Conservation (phyloP, 2,888 invertebrate genomes). For the Brenthis daphne region DNA sequence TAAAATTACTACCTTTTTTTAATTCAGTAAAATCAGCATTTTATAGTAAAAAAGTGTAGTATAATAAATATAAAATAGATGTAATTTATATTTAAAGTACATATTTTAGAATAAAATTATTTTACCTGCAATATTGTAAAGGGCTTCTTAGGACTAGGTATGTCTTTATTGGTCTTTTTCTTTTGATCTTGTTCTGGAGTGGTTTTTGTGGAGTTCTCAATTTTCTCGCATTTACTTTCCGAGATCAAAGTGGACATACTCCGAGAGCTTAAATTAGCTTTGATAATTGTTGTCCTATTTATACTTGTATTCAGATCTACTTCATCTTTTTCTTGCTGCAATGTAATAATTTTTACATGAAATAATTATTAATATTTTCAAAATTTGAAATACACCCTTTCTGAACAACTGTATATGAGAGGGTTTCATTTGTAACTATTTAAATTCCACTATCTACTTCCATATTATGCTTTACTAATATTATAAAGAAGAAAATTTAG, state of each 20-base stretch:
- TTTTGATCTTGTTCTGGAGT: constrained; percentile 44
- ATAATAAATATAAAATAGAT: too few relatives aligned
- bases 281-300: constrained; percentile 63
- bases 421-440: too few relatives aligned
- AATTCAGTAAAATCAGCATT: too few relatives aligned
- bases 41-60: too few relatives aligned
- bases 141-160: constrained; percentile 71
- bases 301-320: constrained; percentile 52
- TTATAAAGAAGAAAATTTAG: too few relatives aligned
- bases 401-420: too few relatives aligned
- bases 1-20: too few relatives aligned
- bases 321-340: constrained; percentile 67
- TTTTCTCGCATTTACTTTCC: constrained; percentile 50
- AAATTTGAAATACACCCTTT: too few relatives aligned
- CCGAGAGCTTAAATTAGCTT: constrained; percentile 64
- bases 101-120: background rate
- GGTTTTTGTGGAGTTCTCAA: constrained; percentile 37
- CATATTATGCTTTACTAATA: too few relatives aligned
- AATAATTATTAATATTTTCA: background rate
- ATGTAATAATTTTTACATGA: constrained; percentile 31
- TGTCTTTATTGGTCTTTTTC: constrained; percentile 59
- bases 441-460: too few relatives aligned
- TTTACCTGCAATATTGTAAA: constrained; percentile 72
- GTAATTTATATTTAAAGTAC: too few relatives aligned
- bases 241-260: constrained; percentile 58